These are phyloP conservation scores for Tipula confusa DNA, from an alignment of 2,888 invertebrate genomes.

Conservation along the genomic window DNA sequence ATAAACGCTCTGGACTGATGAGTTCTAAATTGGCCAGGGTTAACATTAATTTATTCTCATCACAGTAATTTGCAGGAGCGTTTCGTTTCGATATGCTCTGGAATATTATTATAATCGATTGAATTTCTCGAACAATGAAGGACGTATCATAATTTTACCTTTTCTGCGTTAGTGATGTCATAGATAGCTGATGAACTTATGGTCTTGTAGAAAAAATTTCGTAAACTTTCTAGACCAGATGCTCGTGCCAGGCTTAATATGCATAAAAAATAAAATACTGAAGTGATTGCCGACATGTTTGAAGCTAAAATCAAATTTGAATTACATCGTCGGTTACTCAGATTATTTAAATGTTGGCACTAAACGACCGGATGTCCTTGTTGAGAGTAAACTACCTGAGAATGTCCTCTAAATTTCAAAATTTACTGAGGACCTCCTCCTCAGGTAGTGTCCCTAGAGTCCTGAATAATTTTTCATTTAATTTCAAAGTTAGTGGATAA, in stretches of 20 bases:
- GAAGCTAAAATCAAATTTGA: not conserved
- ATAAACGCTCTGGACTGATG: slow-evolving; percentile 54
- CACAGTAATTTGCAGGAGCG: slow-evolving; percentile 39
- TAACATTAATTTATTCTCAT: slow-evolving; percentile 50
- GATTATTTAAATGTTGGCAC: too few species aligned
- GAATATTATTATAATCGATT: too few species aligned
- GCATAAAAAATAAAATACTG: not conserved
- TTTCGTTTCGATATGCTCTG: not conserved
- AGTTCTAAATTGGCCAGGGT: slow-evolving; percentile 53
- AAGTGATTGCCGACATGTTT: not conserved
- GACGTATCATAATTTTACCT: not conserved
- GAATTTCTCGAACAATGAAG: too few species aligned
- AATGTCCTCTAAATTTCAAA: too few species aligned
- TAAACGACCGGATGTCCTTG: too few species aligned
- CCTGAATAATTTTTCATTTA: too few species aligned
- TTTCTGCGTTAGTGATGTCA: not conserved
- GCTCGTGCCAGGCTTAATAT: not conserved
- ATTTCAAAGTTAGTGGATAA: not conserved
- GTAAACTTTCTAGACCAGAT: not conserved
- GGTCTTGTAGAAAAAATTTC: not conserved
- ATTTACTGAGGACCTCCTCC: too few species aligned
- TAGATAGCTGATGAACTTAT: not conserved
- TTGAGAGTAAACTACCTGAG: too few species aligned
- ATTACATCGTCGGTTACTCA: not conserved
- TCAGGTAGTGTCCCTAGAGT: too few species aligned